Conservation (phyloP, 2,797 vertebrate species). For the Acipenser ruthenus region DNA sequence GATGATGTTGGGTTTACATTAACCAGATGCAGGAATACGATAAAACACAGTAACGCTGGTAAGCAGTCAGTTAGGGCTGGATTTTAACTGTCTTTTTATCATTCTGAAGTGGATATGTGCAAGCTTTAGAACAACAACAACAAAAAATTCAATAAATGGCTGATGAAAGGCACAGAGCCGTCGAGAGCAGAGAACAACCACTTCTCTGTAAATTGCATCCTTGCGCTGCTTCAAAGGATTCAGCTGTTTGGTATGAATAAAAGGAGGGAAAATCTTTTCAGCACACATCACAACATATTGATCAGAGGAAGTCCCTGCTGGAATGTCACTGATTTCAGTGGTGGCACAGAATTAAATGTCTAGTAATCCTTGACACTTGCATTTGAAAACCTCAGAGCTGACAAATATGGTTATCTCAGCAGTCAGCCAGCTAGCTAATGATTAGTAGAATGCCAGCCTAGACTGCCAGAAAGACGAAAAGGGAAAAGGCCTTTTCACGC, state of each 20-base stretch:
- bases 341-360: slow-evolving; percentile 17
- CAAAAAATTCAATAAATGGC: background rate
- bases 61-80: no score
- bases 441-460: no score
- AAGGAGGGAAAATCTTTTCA: background rate
- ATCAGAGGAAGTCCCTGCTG: slow-evolving; percentile 16
- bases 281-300: slow-evolving; percentile 11
- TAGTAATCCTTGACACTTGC: slow-evolving; percentile 15
- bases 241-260: background rate
- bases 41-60: no score
- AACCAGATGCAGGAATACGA: no score
- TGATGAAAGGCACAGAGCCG: background rate
- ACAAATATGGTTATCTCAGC: background rate
- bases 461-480: background rate
- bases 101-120: background rate
- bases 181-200: background rate
- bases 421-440: background rate
- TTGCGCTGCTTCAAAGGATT: background rate
- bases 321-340: slow-evolving; percentile 8
- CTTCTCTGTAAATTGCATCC: slow-evolving; percentile 1
- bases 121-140: background rate
- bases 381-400: background rate
- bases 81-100: background rate
- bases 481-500: no score
- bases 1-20: no score